Base-by-base conservation (phyloP, 2,888 invertebrate genomes). In the Sceliomorpha sp. region DNA sequence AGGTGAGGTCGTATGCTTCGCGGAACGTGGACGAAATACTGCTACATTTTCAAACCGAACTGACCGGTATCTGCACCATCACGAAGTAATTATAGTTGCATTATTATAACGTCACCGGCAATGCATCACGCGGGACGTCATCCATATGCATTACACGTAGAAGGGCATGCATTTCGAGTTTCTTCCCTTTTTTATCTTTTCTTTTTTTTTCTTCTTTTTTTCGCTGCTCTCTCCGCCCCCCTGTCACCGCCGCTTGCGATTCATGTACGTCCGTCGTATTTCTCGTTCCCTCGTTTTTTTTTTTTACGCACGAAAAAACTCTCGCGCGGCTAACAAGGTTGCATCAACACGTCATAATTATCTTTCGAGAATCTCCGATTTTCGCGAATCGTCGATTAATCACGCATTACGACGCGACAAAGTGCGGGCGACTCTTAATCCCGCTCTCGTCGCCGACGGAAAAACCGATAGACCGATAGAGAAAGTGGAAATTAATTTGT, bases 21-120 rank as follows among this genome's bases (percentile, higher is more conserved):
- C 29, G 44, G 31, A 8, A 8, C 7, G 9, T n/a, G 9, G 9
- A 8, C 29, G n/a, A 29, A 29, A 29, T 9, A 29, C 9, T 29
- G 29, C 8, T 29, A 8, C 7, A 29, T 8, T 36, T 56, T 36
- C 12, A 47, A 58, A 39, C 14, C 7, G 39, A 37, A 37, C 51
- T 24, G 62, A 69, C 60, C 53, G 58, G 58, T 72, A 59, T 24
- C 27, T 32, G 45, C 34, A 37, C 10, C 10, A 40, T 14, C 44
- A 14, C 48, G 58, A 68, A 76, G 81, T 83, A 86, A 86, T 86
- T 86, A 82, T 71, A 80, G 81, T 73, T 70, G 78, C 79, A 80
- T 85, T 84, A 84, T 84, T 82, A 81, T 78, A 80, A 79, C 81
- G 83, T 86, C 84, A 82, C 74, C 75, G 68, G 80, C 76, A 75